A percentile compares a stretch with the other conserved stretches of the same genome.
phyloP scores from a whole-genome alignment of 2,797 vertebrate genomes.

The Poecilia wingei region DNA sequence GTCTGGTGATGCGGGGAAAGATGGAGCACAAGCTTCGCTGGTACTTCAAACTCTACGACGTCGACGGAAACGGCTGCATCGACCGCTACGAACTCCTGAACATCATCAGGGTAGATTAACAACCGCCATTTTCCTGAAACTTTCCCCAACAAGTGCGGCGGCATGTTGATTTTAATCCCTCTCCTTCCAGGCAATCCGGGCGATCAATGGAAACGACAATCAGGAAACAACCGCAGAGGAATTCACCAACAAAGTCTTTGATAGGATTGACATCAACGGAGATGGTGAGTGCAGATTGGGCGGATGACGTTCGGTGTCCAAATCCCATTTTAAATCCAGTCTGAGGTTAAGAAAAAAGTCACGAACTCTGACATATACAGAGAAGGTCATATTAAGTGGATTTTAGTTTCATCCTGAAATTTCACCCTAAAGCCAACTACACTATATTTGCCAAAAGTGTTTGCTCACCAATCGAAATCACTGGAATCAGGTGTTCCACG shows the following conservation, averaged over 20 bases:
- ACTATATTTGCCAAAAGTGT: no score
- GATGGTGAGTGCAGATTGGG: slow-evolving; percentile 82
- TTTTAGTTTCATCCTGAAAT: no score
- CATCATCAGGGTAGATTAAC: slow-evolving; percentile 87
- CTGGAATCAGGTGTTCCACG: no score
- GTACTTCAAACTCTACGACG: slow-evolving; percentile 95
- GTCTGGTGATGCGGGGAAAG: slow-evolving; percentile 91
- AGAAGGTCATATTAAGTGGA: no score
- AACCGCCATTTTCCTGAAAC: not conserved
- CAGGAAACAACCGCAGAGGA: slow-evolving; percentile 85
- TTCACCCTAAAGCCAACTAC: no score
- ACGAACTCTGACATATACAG: no score
- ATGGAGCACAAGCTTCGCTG: slow-evolving; percentile 95
- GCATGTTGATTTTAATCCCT: slow-evolving; percentile 1
- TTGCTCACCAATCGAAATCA: no score
- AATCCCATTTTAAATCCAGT: slow-evolving; percentile 10
- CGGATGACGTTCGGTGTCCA: slow-evolving; percentile 5
- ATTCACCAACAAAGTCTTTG: slow-evolving; percentile 89
- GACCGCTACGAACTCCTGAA: slow-evolving; percentile 90
- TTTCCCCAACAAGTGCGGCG: not conserved
- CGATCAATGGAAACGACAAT: slow-evolving; percentile 86
- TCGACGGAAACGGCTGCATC: slow-evolving; percentile 92
- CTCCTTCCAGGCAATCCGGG: slow-evolving; percentile 85
- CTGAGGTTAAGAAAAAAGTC: not conserved
- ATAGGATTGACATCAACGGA: slow-evolving; percentile 90